phyloP scores from a whole-genome alignment of 2,113 vertebrate genomes.

The Lota lota region DNA sequence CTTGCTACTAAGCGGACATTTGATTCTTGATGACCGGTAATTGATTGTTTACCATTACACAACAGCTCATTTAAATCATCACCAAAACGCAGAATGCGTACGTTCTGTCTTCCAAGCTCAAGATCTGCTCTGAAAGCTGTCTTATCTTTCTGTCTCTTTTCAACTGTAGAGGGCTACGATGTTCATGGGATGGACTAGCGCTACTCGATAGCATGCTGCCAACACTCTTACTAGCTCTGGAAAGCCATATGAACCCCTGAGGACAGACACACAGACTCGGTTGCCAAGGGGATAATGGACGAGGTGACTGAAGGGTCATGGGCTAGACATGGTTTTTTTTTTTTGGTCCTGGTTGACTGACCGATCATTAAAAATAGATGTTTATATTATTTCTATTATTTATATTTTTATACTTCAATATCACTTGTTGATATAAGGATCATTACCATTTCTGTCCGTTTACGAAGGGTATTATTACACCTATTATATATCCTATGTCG shows the following conservation, averaged over 20 bases:
- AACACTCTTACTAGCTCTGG: slow-evolving; percentile 79
- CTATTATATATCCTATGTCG: too few relatives aligned
- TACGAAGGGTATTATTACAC: too few relatives aligned
- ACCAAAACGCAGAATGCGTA: not conserved
- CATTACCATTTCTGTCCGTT: too few relatives aligned
- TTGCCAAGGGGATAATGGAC: too few relatives aligned
- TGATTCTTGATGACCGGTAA: slow-evolving; percentile 83
- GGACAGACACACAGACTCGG: not conserved
- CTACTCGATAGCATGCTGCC: slow-evolving; percentile 86
- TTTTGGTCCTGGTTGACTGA: not conserved
- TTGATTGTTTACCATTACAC: too few relatives aligned
- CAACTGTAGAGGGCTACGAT: slow-evolving; percentile 80
- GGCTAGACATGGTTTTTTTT: too few relatives aligned
- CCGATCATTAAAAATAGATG: not conserved
- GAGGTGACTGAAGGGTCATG: too few relatives aligned
- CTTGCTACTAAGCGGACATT: slow-evolving; percentile 61
- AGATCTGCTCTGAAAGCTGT: not conserved
- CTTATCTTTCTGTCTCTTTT: not conserved
- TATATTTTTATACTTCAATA: too few relatives aligned
- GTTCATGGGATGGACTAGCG: slow-evolving; percentile 83
- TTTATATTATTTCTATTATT: too few relatives aligned
- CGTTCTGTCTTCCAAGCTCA: not conserved
- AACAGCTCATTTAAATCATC: not conserved
- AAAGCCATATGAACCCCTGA: slow-evolving; percentile 41
- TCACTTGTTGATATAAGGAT: too few relatives aligned